Evolutionary conservation across 2,113 vertebrate species (phyloP).

Genomic region (Cynopterus brachyotis): DNA sequence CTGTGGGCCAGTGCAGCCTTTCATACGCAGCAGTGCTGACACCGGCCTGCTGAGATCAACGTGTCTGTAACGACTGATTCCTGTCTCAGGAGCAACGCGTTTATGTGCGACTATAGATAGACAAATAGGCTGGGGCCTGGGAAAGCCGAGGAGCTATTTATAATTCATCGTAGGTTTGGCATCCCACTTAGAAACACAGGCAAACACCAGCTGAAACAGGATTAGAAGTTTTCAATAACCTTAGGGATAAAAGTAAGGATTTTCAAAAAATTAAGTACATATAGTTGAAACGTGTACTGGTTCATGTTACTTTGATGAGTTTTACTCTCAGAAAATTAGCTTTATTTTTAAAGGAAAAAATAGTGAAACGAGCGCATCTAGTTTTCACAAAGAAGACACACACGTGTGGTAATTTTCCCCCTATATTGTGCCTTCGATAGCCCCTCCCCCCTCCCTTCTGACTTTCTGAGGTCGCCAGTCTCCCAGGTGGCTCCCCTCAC

Average conservation of each 20-base stretch:
- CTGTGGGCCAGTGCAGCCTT: neutral
- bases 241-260: neutral
- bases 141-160: neutral
- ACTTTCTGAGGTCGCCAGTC: neutral
- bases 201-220: neutral
- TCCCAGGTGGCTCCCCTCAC: neutral
- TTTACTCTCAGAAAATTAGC: neutral
- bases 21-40: neutral
- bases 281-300: neutral
- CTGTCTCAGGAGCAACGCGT: neutral
- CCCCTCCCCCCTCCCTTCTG: too few species aligned
- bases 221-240: neutral
- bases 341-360: neutral
- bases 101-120: neutral
- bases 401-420: neutral
- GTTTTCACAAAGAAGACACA: neutral
- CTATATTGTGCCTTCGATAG: neutral
- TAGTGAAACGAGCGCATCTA: neutral
- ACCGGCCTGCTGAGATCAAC: neutral
- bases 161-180: neutral
- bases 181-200: neutral
- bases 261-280: neutral
- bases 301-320: neutral
- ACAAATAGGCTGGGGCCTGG: neutral
- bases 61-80: fast-evolving